phyloP scores from a whole-genome alignment of 2,113 vertebrate genomes.

The Lophochroa leadbeateri region DNA sequence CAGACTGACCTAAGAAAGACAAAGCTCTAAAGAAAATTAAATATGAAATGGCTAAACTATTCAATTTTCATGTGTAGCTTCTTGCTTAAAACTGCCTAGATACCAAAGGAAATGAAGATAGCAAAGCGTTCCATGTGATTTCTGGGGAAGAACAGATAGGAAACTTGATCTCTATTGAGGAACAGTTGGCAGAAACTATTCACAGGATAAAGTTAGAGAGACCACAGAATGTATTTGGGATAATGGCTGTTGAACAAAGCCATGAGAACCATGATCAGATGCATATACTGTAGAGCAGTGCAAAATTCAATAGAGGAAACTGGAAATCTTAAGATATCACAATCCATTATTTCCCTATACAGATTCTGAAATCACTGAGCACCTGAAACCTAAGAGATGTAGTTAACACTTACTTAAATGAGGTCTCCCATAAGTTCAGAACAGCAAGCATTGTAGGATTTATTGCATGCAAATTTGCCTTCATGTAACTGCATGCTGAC shows the following conservation, averaged over 20 bases:
- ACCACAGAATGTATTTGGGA: background rate
- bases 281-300: background rate
- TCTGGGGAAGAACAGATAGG: background rate
- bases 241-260: background rate
- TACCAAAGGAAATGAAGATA: background rate
- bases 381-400: background rate
- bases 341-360: background rate
- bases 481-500: slow-evolving; percentile 71
- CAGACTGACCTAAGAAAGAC: background rate
- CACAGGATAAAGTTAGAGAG: background rate
- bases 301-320: background rate
- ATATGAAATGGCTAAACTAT: background rate
- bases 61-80: background rate
- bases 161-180: background rate
- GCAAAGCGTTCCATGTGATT: background rate
- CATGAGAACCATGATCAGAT: background rate
- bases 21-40: background rate
- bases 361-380: background rate
- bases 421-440: slow-evolving; percentile 79
- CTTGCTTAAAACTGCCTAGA: background rate
- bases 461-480: slow-evolving; percentile 77
- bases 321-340: background rate
- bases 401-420: slow-evolving; percentile 78
- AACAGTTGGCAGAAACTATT: background rate
- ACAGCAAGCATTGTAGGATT: slow-evolving; percentile 83